phyloP scores from a whole-genome alignment of 2,797 vertebrate species.

The Champsocephalus gunnari region DNA sequence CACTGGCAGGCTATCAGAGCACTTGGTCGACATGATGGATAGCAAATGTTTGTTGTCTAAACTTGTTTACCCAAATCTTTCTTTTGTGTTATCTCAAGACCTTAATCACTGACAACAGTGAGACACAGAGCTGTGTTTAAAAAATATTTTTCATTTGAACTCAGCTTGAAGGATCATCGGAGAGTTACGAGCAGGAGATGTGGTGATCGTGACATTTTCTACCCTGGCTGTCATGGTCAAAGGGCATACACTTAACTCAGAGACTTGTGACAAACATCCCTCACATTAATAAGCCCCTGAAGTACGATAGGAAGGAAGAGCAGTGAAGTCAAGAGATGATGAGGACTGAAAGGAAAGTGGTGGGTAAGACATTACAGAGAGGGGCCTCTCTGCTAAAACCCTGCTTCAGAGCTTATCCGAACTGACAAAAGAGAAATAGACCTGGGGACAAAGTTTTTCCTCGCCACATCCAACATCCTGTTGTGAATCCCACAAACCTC shows the following conservation, averaged over 20 bases:
- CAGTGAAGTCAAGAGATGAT: slow-evolving; percentile 27
- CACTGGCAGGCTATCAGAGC: slow-evolving; percentile 60
- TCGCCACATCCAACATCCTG: slow-evolving; percentile 33
- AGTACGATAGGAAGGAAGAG: slow-evolving; percentile 6
- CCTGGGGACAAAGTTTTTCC: slow-evolving; percentile 31
- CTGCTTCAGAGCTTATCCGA: slow-evolving; percentile 40
- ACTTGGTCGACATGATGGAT: slow-evolving; percentile 51
- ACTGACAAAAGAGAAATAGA: slow-evolving; percentile 51
- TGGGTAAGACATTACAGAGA: neutral
- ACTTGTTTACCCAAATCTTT: slow-evolving; percentile 53
- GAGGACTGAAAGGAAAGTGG: slow-evolving; percentile 8
- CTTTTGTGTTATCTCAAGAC: slow-evolving; percentile 40
- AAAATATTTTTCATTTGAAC: slow-evolving; percentile 20
- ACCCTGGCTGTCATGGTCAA: neutral
- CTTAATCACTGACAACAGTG: slow-evolving; percentile 22
- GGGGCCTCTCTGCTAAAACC: slow-evolving; percentile 1
- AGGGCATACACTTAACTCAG: slow-evolving; percentile 15
- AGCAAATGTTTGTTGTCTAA: slow-evolving; percentile 64
- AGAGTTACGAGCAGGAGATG: neutral
- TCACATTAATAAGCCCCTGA: slow-evolving; percentile 13
- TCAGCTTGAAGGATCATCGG: neutral
- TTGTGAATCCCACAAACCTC: slow-evolving; percentile 24
- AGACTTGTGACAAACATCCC: neutral
- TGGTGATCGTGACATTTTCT: slow-evolving; percentile 11
- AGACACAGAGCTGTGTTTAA: slow-evolving; percentile 1